A percentile compares a stretch with the other conserved stretches of the same genome.
phyloP scores from a whole-genome alignment of 2,888 invertebrate species.

The Polyommatus iphigenia region DNA sequence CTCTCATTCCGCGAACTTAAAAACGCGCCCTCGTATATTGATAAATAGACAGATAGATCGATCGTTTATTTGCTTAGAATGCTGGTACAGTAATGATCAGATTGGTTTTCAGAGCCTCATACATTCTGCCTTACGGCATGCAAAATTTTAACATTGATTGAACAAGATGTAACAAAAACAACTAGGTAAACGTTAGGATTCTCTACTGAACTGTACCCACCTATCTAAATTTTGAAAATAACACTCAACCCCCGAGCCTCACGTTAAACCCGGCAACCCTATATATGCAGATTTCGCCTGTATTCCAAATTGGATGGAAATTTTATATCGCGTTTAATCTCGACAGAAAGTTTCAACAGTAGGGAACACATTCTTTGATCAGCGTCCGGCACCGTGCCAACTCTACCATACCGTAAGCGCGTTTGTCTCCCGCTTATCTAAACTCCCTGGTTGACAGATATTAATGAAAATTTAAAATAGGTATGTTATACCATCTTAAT shows the following conservation, averaged over 20 bases:
- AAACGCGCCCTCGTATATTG: too few species aligned
- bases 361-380: slow-evolving; percentile 29
- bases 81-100: too few species aligned
- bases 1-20: too few species aligned
- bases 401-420: slow-evolving; percentile 59
- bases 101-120: too few species aligned
- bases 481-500: neutral
- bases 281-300: neutral
- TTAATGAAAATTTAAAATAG: slow-evolving; percentile 11
- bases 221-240: neutral
- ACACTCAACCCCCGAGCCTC: neutral
- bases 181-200: too few species aligned
- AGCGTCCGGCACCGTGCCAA: slow-evolving; percentile 54
- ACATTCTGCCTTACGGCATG: too few species aligned
- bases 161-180: neutral
- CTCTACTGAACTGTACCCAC: neutral
- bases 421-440: slow-evolving; percentile 63
- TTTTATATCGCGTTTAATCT: slow-evolving; percentile 27
- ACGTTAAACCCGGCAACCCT: slow-evolving; percentile 1
- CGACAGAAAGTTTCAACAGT: slow-evolving; percentile 26
- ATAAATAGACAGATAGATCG: too few species aligned
- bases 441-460: slow-evolving; percentile 53
- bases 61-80: too few species aligned
- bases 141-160: too few species aligned
- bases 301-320: slow-evolving; percentile 26